Percentiles rank a stretch among this genome's conserved stretches.
These are phyloP conservation scores for Flexamia atlantica DNA, from an alignment of 2,888 invertebrate species.

Conservation along the genomic window DNA sequence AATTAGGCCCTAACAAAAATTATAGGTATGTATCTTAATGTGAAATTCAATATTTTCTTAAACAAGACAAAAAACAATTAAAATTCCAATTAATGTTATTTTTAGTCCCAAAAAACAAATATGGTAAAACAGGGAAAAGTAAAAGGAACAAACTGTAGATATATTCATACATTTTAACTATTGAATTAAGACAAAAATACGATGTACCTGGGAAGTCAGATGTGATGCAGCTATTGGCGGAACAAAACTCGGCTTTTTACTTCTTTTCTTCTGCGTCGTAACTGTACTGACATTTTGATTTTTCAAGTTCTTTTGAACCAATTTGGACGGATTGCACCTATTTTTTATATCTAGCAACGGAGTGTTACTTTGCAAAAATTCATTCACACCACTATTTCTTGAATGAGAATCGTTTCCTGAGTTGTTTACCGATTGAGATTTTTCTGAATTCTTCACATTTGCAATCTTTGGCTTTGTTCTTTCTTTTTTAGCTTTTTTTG, in stretches of 20 bases:
- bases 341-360: not conserved
- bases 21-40: too few species aligned
- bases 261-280: not conserved
- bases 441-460: not conserved
- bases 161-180: too few species aligned
- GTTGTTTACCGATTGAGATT: not conserved
- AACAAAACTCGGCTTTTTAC: constrained; percentile 2
- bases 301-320: constrained; percentile 42
- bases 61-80: too few species aligned
- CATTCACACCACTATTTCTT: not conserved
- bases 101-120: too few species aligned
- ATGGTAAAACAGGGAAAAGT: too few species aligned
- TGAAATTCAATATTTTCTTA: too few species aligned
- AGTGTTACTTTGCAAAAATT: not conserved
- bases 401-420: not conserved
- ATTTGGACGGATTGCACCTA: constrained; percentile 7
- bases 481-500: not conserved
- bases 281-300: not conserved
- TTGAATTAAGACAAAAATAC: not conserved
- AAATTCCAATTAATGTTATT: too few species aligned
- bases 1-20: too few species aligned
- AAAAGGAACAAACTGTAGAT: too few species aligned
- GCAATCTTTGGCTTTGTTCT: not conserved
- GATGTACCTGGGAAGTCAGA: constrained; percentile 21
- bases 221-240: not conserved